phyloP scores from a whole-genome alignment of 1,140 invertebrate species.

The Oreohelix idahoensis region DNA sequence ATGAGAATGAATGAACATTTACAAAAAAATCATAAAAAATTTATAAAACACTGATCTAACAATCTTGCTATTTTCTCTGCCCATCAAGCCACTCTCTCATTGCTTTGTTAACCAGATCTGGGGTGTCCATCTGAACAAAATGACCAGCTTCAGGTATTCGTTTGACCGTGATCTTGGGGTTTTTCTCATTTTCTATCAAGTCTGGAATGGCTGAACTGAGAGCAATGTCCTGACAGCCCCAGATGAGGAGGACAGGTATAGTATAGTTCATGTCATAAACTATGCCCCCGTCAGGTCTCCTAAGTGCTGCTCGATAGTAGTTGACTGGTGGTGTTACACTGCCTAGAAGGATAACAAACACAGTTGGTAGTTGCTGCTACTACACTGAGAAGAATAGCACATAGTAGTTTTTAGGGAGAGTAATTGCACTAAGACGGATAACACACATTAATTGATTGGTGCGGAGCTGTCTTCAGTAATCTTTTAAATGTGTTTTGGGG shows the following conservation, averaged over 20 bases:
- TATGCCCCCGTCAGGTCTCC: neutral
- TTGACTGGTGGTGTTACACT: slow-evolving; percentile 14
- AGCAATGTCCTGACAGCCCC: slow-evolving; percentile 20
- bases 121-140: slow-evolving; percentile 85
- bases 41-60: too few species aligned
- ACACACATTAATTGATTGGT: too few species aligned
- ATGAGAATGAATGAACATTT: too few species aligned
- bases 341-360: slow-evolving; percentile 3
- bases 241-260: slow-evolving; percentile 32
- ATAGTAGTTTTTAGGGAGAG: too few species aligned
- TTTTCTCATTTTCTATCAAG: neutral
- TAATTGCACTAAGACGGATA: too few species aligned
- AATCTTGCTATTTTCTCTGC: too few species aligned
- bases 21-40: too few species aligned
- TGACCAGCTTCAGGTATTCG: slow-evolving; percentile 80
- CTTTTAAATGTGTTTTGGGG: too few species aligned
- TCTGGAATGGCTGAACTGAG: neutral
- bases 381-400: too few species aligned
- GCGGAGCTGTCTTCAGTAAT: too few species aligned
- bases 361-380: neutral
- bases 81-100: slow-evolving; percentile 76
- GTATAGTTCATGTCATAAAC: slow-evolving; percentile 15
- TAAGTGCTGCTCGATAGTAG: slow-evolving; percentile 19
- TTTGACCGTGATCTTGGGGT: slow-evolving; percentile 78
- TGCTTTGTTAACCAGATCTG: slow-evolving; percentile 79